Evolutionary conservation across 1,140 invertebrate species (phyloP), one percentile per base, ranked within the genome.

Genomic region (Episyrphus balteatus): DNA sequence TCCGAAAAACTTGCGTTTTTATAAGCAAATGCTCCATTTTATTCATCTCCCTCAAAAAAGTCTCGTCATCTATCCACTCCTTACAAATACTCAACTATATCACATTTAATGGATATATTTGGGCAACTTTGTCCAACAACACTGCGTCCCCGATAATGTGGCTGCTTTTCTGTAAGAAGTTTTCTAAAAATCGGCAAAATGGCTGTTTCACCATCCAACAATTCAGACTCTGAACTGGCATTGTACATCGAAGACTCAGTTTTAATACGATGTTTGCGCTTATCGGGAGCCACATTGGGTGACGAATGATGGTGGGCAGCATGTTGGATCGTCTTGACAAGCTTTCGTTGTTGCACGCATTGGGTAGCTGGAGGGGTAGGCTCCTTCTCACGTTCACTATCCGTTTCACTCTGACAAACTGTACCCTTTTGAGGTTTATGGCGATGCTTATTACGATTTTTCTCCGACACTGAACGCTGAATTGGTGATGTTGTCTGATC

Each of bases 81-180:
- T 74, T 84, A 93, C 68, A 93, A 80, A 71, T 92, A 92, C 64
- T 92, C 89, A 53, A 93, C 89, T 56, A 94, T 92, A 75, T 94
- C 90, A 75, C 90, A 93, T 70, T 92, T 94, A 55, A 94, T 91
- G 31, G 88, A 89, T 71, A 92, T 91, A 74, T 92, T 92, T 8
- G 89, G 89, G 70, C 89, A 92, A 54, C 88, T 92, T 52, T 88
- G 79, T 43, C 90, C 87, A 46, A 68, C 65, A 10, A 57, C 59
- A 45, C 56, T 68, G 43, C 62, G 61, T 7, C 62, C 59, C 7
- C 62, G 55, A 36, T 68, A 67, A 46, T 67, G 61, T 44, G 66
- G 62, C 42, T 65, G 64, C 50, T 87, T 74, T 61, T 91, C 86
- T 17, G 84, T 88, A 37, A 91, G 74, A 5, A 91, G 75, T 69